phyloP scores from a whole-genome alignment of 2,797 vertebrate species.

The Psittacula derbiana region DNA sequence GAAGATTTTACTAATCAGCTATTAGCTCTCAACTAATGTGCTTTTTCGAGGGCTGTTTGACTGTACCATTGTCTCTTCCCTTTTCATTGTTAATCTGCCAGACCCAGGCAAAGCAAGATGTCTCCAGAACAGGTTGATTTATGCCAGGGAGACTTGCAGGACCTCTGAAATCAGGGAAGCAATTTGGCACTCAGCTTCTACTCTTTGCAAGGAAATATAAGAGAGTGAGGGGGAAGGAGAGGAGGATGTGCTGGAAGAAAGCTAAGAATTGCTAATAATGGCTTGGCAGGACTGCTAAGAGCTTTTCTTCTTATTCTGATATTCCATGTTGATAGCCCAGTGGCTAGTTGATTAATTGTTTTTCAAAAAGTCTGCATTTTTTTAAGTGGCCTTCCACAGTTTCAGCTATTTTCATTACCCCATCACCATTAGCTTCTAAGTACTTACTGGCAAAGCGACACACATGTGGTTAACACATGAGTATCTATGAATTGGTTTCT shows the following conservation, averaged over 20 bases:
- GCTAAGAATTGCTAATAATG: neutral
- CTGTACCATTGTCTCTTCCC: neutral
- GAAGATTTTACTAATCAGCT: slow-evolving; percentile 45
- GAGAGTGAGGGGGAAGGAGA: neutral
- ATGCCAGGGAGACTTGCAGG: neutral
- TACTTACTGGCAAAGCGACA: slow-evolving; percentile 64
- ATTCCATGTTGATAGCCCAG: neutral
- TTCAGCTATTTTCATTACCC: slow-evolving; percentile 10
- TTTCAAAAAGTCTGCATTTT: slow-evolving; percentile 8
- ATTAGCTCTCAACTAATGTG: slow-evolving; percentile 17
- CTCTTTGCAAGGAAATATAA: slow-evolving; percentile 1
- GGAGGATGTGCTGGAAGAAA: neutral
- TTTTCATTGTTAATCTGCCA: slow-evolving; percentile 19
- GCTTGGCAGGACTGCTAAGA: neutral
- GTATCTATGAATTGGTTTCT: slow-evolving; percentile 69
- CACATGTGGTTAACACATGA: slow-evolving; percentile 77
- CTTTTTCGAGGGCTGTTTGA: slow-evolving; percentile 1
- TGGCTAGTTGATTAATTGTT: slow-evolving; percentile 36
- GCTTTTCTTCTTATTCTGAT: neutral
- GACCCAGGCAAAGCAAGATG: neutral
- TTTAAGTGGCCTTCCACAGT: slow-evolving; percentile 30
- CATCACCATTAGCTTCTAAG: slow-evolving; percentile 40
- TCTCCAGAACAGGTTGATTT: slow-evolving; percentile 46
- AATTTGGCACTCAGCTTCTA: neutral
- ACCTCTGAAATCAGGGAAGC: neutral